A percentile compares a stretch with the other conserved stretches of the same genome.
phyloP scores from a whole-genome alignment of 2,113 vertebrate genomes.

The Ceuthmochares aereus region DNA sequence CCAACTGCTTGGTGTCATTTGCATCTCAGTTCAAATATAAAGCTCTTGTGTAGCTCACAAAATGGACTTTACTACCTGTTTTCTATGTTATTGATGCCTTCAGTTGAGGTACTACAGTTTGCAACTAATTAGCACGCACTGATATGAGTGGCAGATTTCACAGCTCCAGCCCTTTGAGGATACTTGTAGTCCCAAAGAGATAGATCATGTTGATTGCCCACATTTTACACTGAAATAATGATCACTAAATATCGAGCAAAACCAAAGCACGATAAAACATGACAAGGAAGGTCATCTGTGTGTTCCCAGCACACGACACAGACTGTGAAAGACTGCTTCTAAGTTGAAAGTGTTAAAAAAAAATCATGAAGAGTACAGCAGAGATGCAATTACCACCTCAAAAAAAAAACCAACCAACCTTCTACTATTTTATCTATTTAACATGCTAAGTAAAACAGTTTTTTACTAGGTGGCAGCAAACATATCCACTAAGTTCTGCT shows the following conservation, averaged over 20 bases:
- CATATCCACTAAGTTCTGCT: background rate
- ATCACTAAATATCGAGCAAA: background rate
- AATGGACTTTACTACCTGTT: background rate
- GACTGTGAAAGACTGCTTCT: background rate
- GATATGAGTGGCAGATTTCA: rapidly evolving
- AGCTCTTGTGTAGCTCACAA: background rate
- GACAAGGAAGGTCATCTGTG: background rate
- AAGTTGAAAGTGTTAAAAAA: background rate
- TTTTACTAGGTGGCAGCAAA: background rate
- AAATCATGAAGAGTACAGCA: background rate
- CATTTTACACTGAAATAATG: background rate
- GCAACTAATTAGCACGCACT: background rate
- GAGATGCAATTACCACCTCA: background rate
- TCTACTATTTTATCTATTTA: background rate
- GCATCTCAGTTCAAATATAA: background rate
- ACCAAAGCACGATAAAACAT: background rate
- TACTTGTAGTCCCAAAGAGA: background rate
- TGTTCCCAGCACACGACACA: background rate
- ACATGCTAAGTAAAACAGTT: background rate
- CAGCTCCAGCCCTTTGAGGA: background rate
- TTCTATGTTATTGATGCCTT: background rate
- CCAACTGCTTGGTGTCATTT: too few species aligned
- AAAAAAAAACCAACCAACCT: background rate
- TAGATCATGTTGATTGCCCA: background rate
- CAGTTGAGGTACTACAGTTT: background rate